Evolutionary conservation across 2,113 vertebrate species (phyloP).

Genomic region (Ursus arctos): DNA sequence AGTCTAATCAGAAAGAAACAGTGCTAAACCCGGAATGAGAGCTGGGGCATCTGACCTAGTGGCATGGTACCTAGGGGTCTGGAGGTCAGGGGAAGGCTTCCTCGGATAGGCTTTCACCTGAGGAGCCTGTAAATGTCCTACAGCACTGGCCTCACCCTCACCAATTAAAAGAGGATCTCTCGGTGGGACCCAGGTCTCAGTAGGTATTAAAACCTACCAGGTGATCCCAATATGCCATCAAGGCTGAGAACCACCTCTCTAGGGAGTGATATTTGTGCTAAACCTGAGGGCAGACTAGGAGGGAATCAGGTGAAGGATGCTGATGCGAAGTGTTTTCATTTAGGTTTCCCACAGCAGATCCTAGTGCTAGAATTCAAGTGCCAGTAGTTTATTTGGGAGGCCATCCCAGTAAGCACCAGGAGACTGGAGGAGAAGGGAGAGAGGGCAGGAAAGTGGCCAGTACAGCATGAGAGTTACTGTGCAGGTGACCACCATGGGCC

Average conservation of each 20-base stretch:
- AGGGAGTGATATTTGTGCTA: too few species aligned
- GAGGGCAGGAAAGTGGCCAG: neutral
- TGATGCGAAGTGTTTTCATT: neutral
- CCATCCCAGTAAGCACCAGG: neutral
- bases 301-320: neutral
- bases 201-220: neutral
- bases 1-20: neutral
- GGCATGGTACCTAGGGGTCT: neutral
- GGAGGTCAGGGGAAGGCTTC: neutral
- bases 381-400: neutral
- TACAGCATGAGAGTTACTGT: neutral
- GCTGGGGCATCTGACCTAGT: neutral
- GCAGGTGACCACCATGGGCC: neutral
- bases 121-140: neutral
- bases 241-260: neutral
- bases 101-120: neutral
- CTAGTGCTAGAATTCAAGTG: neutral
- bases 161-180: neutral
- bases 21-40: neutral
- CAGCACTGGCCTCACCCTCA: neutral
- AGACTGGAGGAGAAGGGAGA: neutral
- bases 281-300: neutral
- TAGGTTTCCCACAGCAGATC: neutral
- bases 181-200: neutral
- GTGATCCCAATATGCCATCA: neutral